A percentile compares a stretch with the other conserved stretches of the same genome.
phyloP scores from a whole-genome alignment of 2,888 invertebrate genomes.

The Seira sanloemensis region DNA sequence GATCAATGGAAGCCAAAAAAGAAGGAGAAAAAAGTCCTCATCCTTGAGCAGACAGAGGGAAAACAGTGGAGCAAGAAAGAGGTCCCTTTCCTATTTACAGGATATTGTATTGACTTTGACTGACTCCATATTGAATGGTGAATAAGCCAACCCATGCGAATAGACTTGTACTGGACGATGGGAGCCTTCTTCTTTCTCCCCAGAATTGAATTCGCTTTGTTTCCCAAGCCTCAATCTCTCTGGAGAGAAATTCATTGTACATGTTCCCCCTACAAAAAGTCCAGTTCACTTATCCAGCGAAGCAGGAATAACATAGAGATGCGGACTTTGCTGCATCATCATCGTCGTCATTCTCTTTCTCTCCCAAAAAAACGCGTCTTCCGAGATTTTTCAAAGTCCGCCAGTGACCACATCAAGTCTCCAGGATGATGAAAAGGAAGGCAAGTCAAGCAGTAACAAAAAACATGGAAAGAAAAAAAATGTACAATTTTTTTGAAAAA shows the following conservation, averaged over 20 bases:
- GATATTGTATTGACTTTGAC: too few species aligned
- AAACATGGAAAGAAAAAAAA: conserved; percentile 15
- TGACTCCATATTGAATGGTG: too few species aligned
- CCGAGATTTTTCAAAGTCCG: conserved; percentile 48
- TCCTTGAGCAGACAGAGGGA: conserved; percentile 25
- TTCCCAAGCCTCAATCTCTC: neutral
- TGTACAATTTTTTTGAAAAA: too few species aligned
- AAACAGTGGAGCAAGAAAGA: conserved; percentile 5
- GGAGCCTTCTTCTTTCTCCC: too few species aligned
- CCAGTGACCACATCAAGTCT: too few species aligned
- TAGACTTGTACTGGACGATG: too few species aligned
- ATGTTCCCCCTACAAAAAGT: too few species aligned
- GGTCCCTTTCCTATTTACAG: conserved; percentile 15
- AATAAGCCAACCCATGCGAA: too few species aligned
- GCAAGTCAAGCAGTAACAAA: conserved; percentile 10
- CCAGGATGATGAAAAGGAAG: conserved; percentile 10
- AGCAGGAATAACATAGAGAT: conserved; percentile 26
- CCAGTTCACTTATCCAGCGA: conserved; percentile 39
- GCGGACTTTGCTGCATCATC: conserved; percentile 49
- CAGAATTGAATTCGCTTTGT: too few species aligned
- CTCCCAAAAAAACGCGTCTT: conserved; percentile 47
- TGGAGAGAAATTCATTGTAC: too few species aligned
- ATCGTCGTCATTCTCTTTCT: too few species aligned
- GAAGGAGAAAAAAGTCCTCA: conserved; percentile 18
- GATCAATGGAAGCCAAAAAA: too few species aligned